Evolutionary conservation across 2,797 vertebrate genomes (phyloP), one percentile per base, ranked within the genome.

Genomic region (Gymnothorax javanicus): DNA sequence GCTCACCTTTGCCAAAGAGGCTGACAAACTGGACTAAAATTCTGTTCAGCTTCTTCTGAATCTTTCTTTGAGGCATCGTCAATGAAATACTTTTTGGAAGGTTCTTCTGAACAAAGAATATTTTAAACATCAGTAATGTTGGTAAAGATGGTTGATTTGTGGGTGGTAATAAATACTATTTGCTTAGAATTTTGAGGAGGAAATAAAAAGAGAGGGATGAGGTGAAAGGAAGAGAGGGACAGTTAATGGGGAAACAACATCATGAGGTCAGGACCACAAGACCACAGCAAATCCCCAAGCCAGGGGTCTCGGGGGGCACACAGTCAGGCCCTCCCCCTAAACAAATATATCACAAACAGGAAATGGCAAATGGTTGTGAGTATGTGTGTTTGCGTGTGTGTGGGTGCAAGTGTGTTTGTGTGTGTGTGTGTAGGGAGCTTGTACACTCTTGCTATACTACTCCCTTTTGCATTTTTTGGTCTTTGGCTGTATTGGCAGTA

Each of bases 231-330:
- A n/a, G 17, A 33, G 15, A 43, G 58, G n/a, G 54, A 82, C 88
- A 93, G 89, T 89, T 89, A 91, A 87, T 87, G 83, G 56, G 56
- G 85, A 62, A 84, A 88, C 82, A 59, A 77, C 20, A 33, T n/a
- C 17, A 59, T 17, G 4, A 4, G 60, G 60, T 4, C 60, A 20
- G 60, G 69, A 77, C 4, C n/a, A 27, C 3, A 13, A 57, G 23
- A 50, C 17, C n/a, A 4, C 59, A 43, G 12, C 25, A 15, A 50
- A 50, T 7, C n/a, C 20, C 7, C 62, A 67, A 43, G 33, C 33
- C 33, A 43, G 33, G 33, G 33, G 33, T n/a, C n/a, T n/a, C n/a
- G 33, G 13, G 11, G 7, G 27, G 23, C 13, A 15, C 25, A 9
- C 62, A 12, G 23, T 83, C n/a, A 57, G 64, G 15, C 62, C 27